Base-by-base conservation (phyloP, 2,113 vertebrate species). In the Promerops cafer region DNA sequence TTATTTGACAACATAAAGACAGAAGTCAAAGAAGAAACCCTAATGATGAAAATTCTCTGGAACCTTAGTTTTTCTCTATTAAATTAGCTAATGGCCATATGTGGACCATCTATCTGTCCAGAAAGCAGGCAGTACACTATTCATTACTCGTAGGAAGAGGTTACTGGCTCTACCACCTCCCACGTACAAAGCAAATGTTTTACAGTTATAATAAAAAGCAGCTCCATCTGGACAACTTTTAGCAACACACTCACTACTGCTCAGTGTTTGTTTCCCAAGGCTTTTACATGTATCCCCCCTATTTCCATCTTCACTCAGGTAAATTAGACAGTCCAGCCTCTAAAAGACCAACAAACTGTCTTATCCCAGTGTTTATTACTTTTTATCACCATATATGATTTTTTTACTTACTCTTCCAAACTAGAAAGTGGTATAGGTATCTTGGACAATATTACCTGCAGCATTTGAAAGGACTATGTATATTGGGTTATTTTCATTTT, bases 221-320 rank as follows among this genome's bases (percentile, higher is more conserved):
- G 52, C 72, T 95, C 89, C 86, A 87, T 83, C 93, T 89, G 83
- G 86, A 59, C 77, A 90, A 42, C 42, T 80, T 92, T 57, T 28
- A 77, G 50, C 63, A 83, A 60, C 0, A 19, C 17, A 37, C n/a
- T 83, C 68, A 39, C 45, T 77, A 66, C 11, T 26, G 59, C 52
- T 89, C 59, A 70, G 6, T 83, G 56, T 66, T 90, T 81, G 23
- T 74, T 28, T 86, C 26, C 16, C 50, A 70, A 54, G 63, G 31
- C 26, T 80, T 87, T 87, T 81, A 65, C 12, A 42, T 9, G 5
- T 27, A 52, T 74, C 30, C 5, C 30, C 18, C 47, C 13, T 27
- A 60, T 52, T 64, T 85, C 16, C 37, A 50, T 61, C 54, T 83
- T 18, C 20, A 17, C 37, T 72, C 63, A 83, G 19, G 7, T 53